A percentile compares a stretch with the other conserved stretches of the same genome.
Conservation (phyloP, 2,888 invertebrate species). For the Synanthedon formicaeformis region DNA sequence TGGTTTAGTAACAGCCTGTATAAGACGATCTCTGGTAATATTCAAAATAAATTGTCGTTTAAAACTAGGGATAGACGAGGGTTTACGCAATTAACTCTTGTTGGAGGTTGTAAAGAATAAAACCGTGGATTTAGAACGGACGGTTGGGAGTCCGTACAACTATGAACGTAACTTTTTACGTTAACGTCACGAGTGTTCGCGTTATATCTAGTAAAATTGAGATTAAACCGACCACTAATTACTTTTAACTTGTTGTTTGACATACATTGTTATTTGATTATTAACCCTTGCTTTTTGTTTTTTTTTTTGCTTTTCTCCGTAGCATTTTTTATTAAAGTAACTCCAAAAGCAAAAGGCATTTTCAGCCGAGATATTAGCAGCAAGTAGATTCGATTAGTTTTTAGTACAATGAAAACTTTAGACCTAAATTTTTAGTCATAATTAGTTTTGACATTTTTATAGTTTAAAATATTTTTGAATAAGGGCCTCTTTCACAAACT, state of each 20-base stretch:
- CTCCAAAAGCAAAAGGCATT: no score
- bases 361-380: no score
- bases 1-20: constrained; percentile 27
- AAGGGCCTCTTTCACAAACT: no score
- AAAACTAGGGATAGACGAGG: constrained; percentile 61
- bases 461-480: no score
- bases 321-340: no score
- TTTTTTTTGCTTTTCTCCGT: no score
- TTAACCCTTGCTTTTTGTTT: no score
- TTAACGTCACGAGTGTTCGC: neutral
- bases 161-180: constrained; percentile 27
- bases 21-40: constrained; percentile 20
- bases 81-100: constrained; percentile 60
- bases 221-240: neutral
- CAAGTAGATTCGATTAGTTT: no score
- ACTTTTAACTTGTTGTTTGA: neutral
- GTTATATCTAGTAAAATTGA: neutral
- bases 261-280: no score
- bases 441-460: no score
- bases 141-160: constrained; percentile 7
- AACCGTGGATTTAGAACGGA: constrained; percentile 42
- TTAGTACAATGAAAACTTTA: no score
- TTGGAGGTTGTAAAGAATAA: constrained; percentile 56
- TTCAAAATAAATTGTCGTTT: constrained; percentile 61
- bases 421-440: no score